Conservation (phyloP, 2,113 vertebrate species). For the Petrocephalus microphthalmus region DNA sequence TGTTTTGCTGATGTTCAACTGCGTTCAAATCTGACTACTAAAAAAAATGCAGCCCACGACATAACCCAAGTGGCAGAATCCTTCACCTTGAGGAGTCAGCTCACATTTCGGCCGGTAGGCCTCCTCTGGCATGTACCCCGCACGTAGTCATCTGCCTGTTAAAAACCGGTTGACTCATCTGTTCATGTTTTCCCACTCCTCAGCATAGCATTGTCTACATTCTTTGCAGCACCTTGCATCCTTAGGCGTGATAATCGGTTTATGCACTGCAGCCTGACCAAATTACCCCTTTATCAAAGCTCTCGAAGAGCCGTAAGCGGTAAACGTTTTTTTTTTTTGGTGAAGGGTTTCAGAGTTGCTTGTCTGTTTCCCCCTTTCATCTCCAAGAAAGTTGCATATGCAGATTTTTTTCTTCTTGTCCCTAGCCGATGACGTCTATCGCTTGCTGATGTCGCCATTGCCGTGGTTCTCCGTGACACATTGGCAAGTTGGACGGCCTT, state of each 20-base stretch:
- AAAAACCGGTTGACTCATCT: not conserved
- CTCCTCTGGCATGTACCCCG: not conserved
- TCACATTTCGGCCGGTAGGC: not conserved
- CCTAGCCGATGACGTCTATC: not conserved
- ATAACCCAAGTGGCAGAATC: not conserved
- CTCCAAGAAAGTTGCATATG: not conserved
- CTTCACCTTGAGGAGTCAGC: not conserved
- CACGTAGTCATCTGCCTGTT: not conserved
- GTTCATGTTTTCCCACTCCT: not conserved
- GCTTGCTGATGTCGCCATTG: not conserved
- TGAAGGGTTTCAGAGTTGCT: not conserved
- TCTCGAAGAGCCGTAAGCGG: not conserved
- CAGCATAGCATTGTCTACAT: not conserved
- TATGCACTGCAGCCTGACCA: not conserved
- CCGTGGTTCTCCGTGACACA: not conserved
- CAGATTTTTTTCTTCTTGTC: not conserved
- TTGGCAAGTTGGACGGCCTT: not conserved
- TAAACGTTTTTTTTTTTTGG: not conserved
- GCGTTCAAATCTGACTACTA: not conserved
- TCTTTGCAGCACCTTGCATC: not conserved
- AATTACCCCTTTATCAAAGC: not conserved
- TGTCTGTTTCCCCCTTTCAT: not conserved
- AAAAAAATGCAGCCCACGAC: not conserved
- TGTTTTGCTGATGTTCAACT: not conserved
- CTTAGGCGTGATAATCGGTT: not conserved